These are phyloP conservation scores for Euthynnus affinis DNA, from an alignment of 2,797 vertebrate species.

Conservation along the genomic window DNA sequence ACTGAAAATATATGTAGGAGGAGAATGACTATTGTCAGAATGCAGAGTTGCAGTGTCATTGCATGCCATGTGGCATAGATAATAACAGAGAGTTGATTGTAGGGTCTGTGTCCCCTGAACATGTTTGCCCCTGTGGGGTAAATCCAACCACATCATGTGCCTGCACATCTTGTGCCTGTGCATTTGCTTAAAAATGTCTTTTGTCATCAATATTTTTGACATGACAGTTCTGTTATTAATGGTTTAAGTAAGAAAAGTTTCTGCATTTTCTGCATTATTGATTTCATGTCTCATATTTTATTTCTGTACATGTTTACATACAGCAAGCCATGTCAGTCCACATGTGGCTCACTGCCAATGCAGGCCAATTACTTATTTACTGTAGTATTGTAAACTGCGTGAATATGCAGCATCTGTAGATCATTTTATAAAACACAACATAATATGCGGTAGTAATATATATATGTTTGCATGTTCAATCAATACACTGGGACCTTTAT, in stretches of 20 bases:
- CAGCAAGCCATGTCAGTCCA: conserved; percentile 42
- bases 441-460: conserved; percentile 8
- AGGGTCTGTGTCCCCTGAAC: conserved; percentile 57
- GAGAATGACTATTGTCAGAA: conserved; percentile 48
- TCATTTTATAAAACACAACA: conserved; percentile 11
- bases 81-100: conserved; percentile 62
- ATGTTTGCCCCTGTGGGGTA: conserved; percentile 81
- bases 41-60: conserved; percentile 30
- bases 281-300: conserved; percentile 19
- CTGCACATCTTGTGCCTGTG: conserved; percentile 76
- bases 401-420: conserved; percentile 19
- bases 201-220: conserved; percentile 39
- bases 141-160: conserved; percentile 69
- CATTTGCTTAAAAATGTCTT: conserved; percentile 64
- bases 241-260: background rate
- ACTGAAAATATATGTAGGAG: conserved; percentile 28
- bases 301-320: conserved; percentile 70
- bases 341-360: conserved; percentile 39
- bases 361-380: conserved; percentile 57
- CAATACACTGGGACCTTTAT: background rate
- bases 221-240: conserved; percentile 7
- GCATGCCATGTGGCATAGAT: conserved; percentile 46
- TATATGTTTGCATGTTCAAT: conserved; percentile 17
- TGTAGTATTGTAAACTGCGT: conserved; percentile 20
- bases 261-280: no score